These are phyloP conservation scores for Cantharis nigra DNA, from an alignment of 2,888 invertebrate genomes.

Conservation along the genomic window DNA sequence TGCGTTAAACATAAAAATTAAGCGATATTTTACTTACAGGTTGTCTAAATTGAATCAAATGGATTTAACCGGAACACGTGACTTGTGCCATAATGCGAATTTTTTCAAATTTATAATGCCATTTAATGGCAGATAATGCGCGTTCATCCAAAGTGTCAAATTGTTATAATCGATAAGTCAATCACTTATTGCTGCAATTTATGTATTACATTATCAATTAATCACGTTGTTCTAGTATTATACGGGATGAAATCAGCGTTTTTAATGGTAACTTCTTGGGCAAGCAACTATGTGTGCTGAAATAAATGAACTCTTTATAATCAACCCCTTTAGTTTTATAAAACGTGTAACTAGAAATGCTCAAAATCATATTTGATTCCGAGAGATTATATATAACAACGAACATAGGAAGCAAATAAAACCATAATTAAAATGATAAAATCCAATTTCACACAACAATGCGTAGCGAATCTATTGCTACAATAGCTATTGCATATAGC, in stretches of 20 bases:
- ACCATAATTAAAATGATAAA: constrained; percentile 56
- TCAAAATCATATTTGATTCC: constrained; percentile 6
- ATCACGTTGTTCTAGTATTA: neutral
- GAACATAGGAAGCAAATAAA: constrained; percentile 51
- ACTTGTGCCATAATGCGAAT: neutral
- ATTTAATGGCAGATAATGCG: neutral
- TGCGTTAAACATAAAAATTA: neutral
- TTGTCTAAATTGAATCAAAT: neutral
- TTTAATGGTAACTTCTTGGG: neutral
- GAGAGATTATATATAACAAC: constrained; percentile 48
- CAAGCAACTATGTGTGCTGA: neutral
- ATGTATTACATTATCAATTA: neutral
- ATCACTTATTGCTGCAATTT: neutral
- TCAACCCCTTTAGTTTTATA: neutral
- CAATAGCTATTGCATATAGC: constrained; percentile 9
- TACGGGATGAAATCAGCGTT: neutral
- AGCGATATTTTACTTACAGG: neutral
- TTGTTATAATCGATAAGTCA: neutral
- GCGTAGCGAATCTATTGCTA: constrained; percentile 48
- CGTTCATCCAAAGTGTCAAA: neutral
- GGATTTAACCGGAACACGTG: neutral
- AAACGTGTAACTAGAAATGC: constrained; percentile 4
- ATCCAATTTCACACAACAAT: constrained; percentile 56
- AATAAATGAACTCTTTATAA: neutral
- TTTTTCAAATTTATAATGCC: neutral